A percentile compares a stretch with the other conserved stretches of the same genome.
These are phyloP conservation scores for Odontamblyopus lacepedii DNA, from an alignment of 2,797 vertebrate species.

Conservation along the genomic window DNA sequence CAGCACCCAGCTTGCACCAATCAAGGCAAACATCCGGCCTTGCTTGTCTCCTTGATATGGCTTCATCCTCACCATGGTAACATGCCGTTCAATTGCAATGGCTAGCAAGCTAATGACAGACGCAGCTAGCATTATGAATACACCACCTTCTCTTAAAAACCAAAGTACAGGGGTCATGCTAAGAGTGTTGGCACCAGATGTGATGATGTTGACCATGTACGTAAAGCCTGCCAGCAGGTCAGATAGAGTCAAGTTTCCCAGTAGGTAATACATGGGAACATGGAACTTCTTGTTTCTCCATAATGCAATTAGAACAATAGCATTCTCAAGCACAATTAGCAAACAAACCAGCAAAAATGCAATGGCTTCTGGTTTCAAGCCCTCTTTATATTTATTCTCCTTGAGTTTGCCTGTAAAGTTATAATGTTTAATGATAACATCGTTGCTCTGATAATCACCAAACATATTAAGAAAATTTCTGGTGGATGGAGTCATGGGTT, in stretches of 20 bases:
- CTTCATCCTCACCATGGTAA: slow-evolving; percentile 89
- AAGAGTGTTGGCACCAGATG: slow-evolving; percentile 85
- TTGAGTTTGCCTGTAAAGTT: slow-evolving; percentile 87
- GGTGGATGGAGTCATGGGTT: slow-evolving; percentile 25
- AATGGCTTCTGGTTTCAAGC: slow-evolving; percentile 80
- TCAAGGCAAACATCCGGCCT: slow-evolving; percentile 84
- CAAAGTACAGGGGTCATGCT: slow-evolving; percentile 84
- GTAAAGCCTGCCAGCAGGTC: slow-evolving; percentile 88
- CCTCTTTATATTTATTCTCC: slow-evolving; percentile 76
- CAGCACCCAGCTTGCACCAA: slow-evolving; percentile 83
- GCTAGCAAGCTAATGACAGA: slow-evolving; percentile 88
- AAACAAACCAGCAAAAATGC: slow-evolving; percentile 85
- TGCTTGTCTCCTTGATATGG: slow-evolving; percentile 83
- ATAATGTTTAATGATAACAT: slow-evolving; percentile 82
- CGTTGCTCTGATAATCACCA: slow-evolving; percentile 75
- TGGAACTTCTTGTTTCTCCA: slow-evolving; percentile 91
- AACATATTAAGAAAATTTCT: slow-evolving; percentile 67
- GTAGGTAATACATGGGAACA: slow-evolving; percentile 87
- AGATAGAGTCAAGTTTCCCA: slow-evolving; percentile 88
- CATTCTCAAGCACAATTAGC: slow-evolving; percentile 85
- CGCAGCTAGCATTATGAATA: slow-evolving; percentile 87
- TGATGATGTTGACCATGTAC: slow-evolving; percentile 88
- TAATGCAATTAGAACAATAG: slow-evolving; percentile 85
- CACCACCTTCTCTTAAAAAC: slow-evolving; percentile 87
- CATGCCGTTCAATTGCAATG: slow-evolving; percentile 89